These are phyloP conservation scores for Leontopithecus rosalia DNA, from an alignment of 2,797 vertebrate species.

Conservation along the genomic window DNA sequence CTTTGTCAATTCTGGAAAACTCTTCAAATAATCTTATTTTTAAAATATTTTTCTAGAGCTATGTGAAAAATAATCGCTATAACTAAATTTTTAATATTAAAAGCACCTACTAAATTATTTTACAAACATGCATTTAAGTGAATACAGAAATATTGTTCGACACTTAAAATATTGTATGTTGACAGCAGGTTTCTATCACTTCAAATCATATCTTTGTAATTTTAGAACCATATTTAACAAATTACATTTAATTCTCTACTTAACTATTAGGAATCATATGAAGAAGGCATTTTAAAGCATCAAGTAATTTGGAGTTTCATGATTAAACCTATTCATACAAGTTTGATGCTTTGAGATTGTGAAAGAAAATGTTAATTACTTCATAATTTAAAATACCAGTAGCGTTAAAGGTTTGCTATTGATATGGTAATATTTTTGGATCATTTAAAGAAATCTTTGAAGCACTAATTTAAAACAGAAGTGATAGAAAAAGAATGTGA, in stretches of 20 bases:
- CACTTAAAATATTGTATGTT: conserved; percentile 36
- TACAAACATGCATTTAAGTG: neutral
- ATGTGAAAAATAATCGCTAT: neutral
- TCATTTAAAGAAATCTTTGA: conserved; percentile 73
- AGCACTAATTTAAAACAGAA: conserved; percentile 77
- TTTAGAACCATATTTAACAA: conserved; percentile 44
- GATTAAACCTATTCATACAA: conserved; percentile 68
- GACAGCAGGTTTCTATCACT: neutral
- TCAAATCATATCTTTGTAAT: conserved; percentile 38
- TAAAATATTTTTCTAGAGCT: conserved; percentile 36
- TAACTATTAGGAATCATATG: conserved; percentile 45
- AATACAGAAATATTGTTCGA: neutral
- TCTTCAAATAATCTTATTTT: conserved; percentile 53
- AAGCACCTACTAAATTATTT: neutral
- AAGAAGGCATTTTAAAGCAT: conserved; percentile 59
- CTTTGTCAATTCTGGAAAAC: conserved; percentile 23
- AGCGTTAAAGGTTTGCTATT: conserved; percentile 56
- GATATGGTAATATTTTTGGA: conserved; percentile 72
- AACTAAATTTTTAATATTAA: conserved; percentile 18
- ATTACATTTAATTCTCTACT: conserved; percentile 60
- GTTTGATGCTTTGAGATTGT: conserved; percentile 62
- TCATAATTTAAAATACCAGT: conserved; percentile 60
- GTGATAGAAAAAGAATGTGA: conserved; percentile 41
- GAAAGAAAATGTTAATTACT: conserved; percentile 74
- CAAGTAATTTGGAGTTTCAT: conserved; percentile 57